phyloP scores from a whole-genome alignment of 1,140 invertebrate species.

The Bursaphelenchus mucronatus region DNA sequence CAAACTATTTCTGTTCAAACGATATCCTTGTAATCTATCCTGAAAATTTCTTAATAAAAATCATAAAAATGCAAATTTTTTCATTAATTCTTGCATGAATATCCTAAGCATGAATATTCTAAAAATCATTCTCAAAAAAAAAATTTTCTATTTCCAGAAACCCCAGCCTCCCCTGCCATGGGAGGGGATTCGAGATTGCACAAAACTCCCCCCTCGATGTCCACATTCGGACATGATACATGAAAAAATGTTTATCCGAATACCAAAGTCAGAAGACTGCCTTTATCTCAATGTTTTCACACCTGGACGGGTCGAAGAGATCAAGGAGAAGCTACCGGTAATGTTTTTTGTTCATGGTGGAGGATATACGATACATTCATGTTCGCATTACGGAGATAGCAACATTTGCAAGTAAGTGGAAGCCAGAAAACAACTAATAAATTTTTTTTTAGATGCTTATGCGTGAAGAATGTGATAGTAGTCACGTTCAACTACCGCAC shows the following conservation, averaged over 20 bases:
- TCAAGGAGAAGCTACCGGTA: constrained; percentile 69
- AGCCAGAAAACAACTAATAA: neutral
- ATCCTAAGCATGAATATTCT: too few species aligned
- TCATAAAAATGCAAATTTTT: too few species aligned
- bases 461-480: constrained; percentile 34
- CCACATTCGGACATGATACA: too few species aligned
- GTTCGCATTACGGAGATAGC: constrained; percentile 86
- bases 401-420: constrained; percentile 62
- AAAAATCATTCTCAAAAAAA: too few species aligned
- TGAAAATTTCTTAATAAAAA: too few species aligned
- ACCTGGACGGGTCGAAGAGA: constrained; percentile 55
- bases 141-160: neutral
- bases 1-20: too few species aligned
- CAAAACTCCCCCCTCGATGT: too few species aligned
- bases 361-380: constrained; percentile 67
- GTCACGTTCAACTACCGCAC: constrained; percentile 43
- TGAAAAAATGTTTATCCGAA: too few species aligned
- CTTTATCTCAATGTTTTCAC: constrained; percentile 70
- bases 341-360: constrained; percentile 88
- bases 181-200: too few species aligned
- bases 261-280: constrained; percentile 66
- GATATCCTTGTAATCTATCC: too few species aligned
- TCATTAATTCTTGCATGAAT: too few species aligned
- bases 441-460: constrained; percentile 25
- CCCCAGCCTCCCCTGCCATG: too few species aligned